Percentiles rank a stretch among this genome's conserved stretches.
phyloP scores from a whole-genome alignment of 2,797 vertebrate species.

The Sparus aurata region DNA sequence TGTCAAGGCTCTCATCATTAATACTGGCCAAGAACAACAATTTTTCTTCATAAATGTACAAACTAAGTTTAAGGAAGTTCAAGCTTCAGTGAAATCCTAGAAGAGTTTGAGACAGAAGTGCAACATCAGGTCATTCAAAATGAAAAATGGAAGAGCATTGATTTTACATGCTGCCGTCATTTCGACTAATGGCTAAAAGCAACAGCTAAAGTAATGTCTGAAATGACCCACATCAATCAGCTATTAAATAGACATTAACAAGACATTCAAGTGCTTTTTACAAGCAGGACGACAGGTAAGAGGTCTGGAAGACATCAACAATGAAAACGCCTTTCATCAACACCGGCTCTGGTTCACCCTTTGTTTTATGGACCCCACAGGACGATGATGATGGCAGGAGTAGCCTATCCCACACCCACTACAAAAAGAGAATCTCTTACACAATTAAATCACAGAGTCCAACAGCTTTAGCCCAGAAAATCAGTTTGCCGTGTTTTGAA shows the following conservation, averaged over 20 bases:
- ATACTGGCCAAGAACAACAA: conserved; percentile 7
- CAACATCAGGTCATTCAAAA: conserved; percentile 23
- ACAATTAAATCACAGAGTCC: conserved; percentile 53
- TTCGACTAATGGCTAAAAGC: conserved; percentile 29
- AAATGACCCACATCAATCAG: conserved; percentile 52
- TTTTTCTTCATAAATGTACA: conserved; percentile 10
- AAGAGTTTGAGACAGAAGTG: neutral
- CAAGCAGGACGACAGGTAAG: conserved; percentile 51
- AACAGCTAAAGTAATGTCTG: conserved; percentile 33
- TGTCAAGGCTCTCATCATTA: conserved; percentile 15
- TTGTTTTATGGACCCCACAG: conserved; percentile 59
- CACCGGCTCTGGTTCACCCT: conserved; percentile 25
- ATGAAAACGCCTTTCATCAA: conserved; percentile 50
- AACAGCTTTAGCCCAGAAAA: conserved; percentile 48
- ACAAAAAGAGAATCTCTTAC: conserved; percentile 47
- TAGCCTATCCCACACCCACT: conserved; percentile 27
- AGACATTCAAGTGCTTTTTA: conserved; percentile 48
- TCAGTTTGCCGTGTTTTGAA: conserved; percentile 37
- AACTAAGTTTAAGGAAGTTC: conserved; percentile 3
- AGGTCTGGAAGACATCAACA: conserved; percentile 56
- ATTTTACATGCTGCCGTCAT: conserved; percentile 8
- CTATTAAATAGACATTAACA: conserved; percentile 51
- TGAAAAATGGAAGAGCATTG: neutral
- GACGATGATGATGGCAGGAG: conserved; percentile 14
- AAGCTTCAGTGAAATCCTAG: neutral